Evolutionary conservation across 1,140 invertebrate genomes (phyloP), one percentile per base, ranked within the genome.

Genomic region (Plectrocnemia conspersa): DNA sequence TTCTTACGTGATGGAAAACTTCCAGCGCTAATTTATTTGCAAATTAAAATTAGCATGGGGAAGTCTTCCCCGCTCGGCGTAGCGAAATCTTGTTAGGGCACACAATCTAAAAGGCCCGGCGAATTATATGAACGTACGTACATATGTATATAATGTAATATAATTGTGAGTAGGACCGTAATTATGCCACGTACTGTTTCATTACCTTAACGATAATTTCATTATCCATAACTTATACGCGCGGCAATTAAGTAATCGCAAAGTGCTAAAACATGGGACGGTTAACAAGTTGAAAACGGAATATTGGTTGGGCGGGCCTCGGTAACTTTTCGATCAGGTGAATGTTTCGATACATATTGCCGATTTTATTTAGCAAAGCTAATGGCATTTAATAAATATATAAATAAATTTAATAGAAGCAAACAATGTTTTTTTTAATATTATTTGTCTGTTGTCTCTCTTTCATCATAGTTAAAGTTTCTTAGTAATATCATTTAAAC

Each of bases 171-270:
- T 10, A 45, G 32, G 18, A 10, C 19, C 33, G 19, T 50, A 38
- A 50, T 48, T 48, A 48, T 48, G 33, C 47, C 47, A 38, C 47
- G 33, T 35, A 50, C 47, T 50, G 47, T 50, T 50, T 50, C 47
- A 50, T 50, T 50, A 38, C 47, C 47, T 50, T 50, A 50, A 50
- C 47, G 47, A 50, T 50, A 50, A 50, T 50, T 38, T 50, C 47
- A 38, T 50, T 50, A 50, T 50, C 47, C 22, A 50, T 50, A 50
- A 50, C 47, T 50, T 35, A 50, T 50, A 50, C 47, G 47, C 47
- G 33, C 25, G 19, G 25, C 32, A 50, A 50, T 50, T 50, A 50
- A 50, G 47, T 50, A 50, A 50, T 50, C 33, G 33, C 35, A 50
- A 50, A 50, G 33, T 50, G 47, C 47, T 16, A 38, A 38, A 50